Conservation (phyloP, 2,113 vertebrate species). For the Dasyornis broadbenti region DNA sequence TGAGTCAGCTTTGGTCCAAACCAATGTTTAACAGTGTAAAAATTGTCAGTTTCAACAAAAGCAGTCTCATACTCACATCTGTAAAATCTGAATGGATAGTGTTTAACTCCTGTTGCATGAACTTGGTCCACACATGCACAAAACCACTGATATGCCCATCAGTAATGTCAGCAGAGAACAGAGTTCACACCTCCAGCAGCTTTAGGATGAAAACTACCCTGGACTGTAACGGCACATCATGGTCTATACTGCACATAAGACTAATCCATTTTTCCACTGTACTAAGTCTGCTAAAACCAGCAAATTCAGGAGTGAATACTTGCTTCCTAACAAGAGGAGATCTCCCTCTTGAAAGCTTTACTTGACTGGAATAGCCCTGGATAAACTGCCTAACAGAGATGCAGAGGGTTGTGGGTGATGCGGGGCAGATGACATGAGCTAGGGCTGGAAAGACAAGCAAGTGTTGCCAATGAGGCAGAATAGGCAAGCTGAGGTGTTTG, state of each 20-base stretch:
- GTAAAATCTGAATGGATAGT: not conserved
- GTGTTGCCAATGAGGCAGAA: slow-evolving; percentile 46
- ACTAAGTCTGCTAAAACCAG: not conserved
- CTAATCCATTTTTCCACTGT: not conserved
- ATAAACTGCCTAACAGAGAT: slow-evolving; percentile 62
- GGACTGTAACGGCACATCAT: not conserved
- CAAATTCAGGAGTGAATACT: not conserved
- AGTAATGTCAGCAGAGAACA: not conserved
- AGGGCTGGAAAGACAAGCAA: not conserved
- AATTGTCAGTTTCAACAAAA: not conserved
- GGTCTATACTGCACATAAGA: not conserved
- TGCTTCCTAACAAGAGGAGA: not conserved
- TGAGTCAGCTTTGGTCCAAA: not conserved
- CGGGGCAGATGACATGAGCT: not conserved
- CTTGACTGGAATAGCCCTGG: slow-evolving; percentile 13
- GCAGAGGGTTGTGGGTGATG: slow-evolving; percentile 58
- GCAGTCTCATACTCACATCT: not conserved
- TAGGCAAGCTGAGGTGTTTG: slow-evolving; percentile 77
- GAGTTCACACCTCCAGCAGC: not conserved
- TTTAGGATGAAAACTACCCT: not conserved
- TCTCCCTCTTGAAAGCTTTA: not conserved
- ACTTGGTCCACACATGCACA: not conserved
- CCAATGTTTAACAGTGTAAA: not conserved
- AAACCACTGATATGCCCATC: not conserved
- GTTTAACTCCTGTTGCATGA: not conserved